A percentile compares a stretch with the other conserved stretches of the same genome.
Conservation (phyloP, 92 coral and sea anemone genomes). For the Zoanthus sansibaricus region DNA sequence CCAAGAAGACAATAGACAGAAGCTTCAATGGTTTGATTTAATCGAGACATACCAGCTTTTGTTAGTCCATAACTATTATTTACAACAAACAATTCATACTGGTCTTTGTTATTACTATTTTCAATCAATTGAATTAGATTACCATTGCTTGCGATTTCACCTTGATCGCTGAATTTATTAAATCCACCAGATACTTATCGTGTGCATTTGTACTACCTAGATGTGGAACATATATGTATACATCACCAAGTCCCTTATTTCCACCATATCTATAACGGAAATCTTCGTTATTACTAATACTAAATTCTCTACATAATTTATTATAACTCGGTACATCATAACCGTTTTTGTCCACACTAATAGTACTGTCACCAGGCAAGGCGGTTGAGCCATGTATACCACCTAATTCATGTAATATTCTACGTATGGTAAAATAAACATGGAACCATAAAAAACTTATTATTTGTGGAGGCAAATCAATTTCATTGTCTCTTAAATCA, state of each 20-base stretch:
- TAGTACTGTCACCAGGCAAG: constrained; percentile 26
- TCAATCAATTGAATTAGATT: too few species aligned
- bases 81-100: too few species aligned
- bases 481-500: constrained; percentile 17
- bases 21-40: neutral
- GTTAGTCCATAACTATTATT: neutral
- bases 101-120: too few species aligned
- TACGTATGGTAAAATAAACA: neutral
- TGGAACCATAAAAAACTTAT: constrained; percentile 23
- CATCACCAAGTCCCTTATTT: too few species aligned
- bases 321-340: neutral
- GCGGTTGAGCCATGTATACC: constrained; percentile 22
- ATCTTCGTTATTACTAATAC: too few species aligned
- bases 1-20: neutral
- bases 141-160: too few species aligned
- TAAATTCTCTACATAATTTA: too few species aligned
- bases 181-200: too few species aligned
- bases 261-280: too few species aligned
- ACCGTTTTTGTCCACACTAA: neutral
- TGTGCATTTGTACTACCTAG: neutral
- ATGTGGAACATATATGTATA: neutral
- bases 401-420: neutral
- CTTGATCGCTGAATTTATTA: too few species aligned
- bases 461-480: neutral
- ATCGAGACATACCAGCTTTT: neutral